A percentile compares a stretch with the other conserved stretches of the same genome.
Evolutionary conservation across 2,113 vertebrate genomes (phyloP).

Genomic region (Pica pica): DNA sequence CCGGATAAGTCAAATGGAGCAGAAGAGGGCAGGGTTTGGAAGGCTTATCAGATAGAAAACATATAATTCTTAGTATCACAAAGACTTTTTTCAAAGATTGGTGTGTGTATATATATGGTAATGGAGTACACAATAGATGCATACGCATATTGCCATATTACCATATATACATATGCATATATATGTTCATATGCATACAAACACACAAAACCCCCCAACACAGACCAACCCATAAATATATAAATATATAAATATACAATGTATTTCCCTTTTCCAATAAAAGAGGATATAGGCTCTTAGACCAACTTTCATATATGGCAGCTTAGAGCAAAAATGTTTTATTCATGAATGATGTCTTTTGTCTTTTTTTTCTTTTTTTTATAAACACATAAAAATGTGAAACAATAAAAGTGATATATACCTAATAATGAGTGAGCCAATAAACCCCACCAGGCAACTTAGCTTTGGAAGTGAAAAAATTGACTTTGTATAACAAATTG

Average conservation of each 20-base stretch:
- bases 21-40: not conserved
- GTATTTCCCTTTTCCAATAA: conserved; percentile 57
- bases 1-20: not conserved
- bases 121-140: not conserved
- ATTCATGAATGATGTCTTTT: conserved; percentile 65
- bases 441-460: conserved; percentile 73
- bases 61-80: not conserved
- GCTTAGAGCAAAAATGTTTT: conserved; percentile 74
- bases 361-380: not conserved
- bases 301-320: conserved; percentile 61
- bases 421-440: conserved; percentile 73
- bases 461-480: conserved; percentile 70
- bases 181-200: not conserved
- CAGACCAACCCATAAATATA: not conserved
- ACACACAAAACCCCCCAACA: not conserved
- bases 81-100: not conserved
- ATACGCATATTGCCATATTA: not conserved
- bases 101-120: not conserved
- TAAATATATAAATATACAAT: not conserved
- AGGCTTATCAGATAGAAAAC: not conserved
- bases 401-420: conserved; percentile 77
- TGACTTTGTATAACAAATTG: conserved; percentile 77
- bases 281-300: conserved; percentile 44
- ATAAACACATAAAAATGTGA: conserved; percentile 77
- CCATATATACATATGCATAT: conserved; percentile 38